phyloP scores from a whole-genome alignment of 2,888 invertebrate species.

The Dasypogon diadema region DNA sequence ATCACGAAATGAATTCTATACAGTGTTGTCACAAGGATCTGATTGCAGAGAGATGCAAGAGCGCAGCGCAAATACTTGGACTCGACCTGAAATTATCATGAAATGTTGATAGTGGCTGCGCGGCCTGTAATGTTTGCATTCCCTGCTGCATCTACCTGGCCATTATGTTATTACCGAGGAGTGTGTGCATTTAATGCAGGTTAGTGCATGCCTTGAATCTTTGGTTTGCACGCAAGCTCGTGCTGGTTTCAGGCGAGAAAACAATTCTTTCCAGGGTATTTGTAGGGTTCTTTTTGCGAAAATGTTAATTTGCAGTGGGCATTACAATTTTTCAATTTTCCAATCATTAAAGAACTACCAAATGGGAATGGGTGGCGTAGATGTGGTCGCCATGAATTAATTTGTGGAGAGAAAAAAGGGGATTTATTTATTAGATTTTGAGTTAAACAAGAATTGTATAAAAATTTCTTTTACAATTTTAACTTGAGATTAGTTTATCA shows the following conservation, averaged over 20 bases:
- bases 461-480: no score
- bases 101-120: neutral
- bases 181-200: constrained; percentile 7
- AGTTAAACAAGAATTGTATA: no score
- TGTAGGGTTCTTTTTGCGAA: constrained; percentile 1
- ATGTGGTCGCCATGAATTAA: neutral
- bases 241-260: constrained; percentile 60
- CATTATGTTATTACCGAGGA: constrained; percentile 13
- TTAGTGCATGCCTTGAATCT: constrained; percentile 47
- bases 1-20: neutral
- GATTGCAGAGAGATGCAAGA: neutral
- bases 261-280: constrained; percentile 55
- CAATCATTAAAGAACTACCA: neutral
- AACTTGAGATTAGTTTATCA: no score
- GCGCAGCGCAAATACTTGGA: neutral
- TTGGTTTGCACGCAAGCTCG: constrained; percentile 60
- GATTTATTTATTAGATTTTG: no score
- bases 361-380: neutral
- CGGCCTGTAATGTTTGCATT: neutral
- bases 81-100: neutral
- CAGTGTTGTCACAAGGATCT: neutral
- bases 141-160: constrained; percentile 1
- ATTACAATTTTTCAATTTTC: constrained; percentile 17
- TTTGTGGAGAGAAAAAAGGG: neutral
- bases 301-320: constrained; percentile 8